These are phyloP conservation scores for Salvelinus fontinalis DNA, from an alignment of 2,113 vertebrate genomes.

Conservation along the genomic window DNA sequence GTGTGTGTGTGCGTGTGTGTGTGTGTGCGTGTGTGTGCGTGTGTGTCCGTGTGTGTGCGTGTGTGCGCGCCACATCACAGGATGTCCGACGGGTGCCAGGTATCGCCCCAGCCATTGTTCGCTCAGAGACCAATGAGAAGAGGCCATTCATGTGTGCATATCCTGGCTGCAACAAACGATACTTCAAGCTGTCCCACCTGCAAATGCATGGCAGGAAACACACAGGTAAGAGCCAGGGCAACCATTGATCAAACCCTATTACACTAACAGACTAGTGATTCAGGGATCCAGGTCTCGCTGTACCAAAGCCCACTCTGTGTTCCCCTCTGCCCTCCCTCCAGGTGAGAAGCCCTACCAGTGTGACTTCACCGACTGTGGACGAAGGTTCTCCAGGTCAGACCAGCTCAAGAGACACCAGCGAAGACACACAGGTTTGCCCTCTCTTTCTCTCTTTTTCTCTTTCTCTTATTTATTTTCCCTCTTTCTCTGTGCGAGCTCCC, in stretches of 20 bases:
- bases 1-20: neutral
- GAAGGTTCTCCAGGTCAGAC: constrained; percentile 96
- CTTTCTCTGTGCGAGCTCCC: neutral
- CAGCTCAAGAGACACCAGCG: constrained; percentile 98
- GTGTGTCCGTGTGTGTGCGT: constrained; percentile 4
- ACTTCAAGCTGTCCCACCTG: constrained; percentile 96
- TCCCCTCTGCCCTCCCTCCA: constrained; percentile 35
- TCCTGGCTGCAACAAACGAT: constrained; percentile 97
- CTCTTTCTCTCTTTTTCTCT: constrained; percentile 11
- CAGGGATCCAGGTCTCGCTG: neutral
- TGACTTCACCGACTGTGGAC: constrained; percentile 96
- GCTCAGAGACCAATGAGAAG: constrained; percentile 92
- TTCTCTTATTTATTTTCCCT: neutral
- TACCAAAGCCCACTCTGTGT: neutral
- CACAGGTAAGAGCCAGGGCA: constrained; percentile 80
- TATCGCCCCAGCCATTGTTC: constrained; percentile 88
- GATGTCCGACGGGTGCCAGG: constrained; percentile 91
- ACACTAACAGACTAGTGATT: too few relatives aligned
- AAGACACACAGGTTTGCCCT: constrained; percentile 93
- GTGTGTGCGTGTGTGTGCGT: constrained; percentile 15
- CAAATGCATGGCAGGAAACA: constrained; percentile 99
- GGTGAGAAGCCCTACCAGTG: constrained; percentile 98
- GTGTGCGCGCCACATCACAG: constrained; percentile 57
- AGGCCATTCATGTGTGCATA: constrained; percentile 98
- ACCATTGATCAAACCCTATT: neutral